phyloP scores from a whole-genome alignment of 2,888 invertebrate species.

The Disparrhopalites patrizii region DNA sequence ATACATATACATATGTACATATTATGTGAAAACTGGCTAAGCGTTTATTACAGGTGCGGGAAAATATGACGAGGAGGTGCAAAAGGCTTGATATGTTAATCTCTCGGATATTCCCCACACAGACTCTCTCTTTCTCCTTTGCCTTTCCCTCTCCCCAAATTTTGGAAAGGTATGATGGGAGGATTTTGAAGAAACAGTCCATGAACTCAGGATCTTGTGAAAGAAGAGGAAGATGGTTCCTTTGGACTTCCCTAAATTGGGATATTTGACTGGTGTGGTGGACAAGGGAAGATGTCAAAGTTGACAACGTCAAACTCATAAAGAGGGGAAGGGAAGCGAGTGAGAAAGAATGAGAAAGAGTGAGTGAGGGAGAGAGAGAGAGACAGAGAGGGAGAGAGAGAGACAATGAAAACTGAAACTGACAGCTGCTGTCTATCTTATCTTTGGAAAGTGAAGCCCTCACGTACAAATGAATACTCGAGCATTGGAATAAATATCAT shows the following conservation, averaged over 20 bases:
- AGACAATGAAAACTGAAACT: conserved; percentile 24
- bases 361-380: too few species aligned
- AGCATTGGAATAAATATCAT: conserved; percentile 3
- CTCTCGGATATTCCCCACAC: too few species aligned
- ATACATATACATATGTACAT: background rate
- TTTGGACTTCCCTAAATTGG: conserved; percentile 20
- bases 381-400: too few species aligned
- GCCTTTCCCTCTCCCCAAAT: too few species aligned
- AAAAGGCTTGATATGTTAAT: conserved; percentile 2
- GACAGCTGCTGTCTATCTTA: conserved; percentile 31
- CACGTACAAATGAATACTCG: conserved; percentile 10
- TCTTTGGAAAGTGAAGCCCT: conserved; percentile 15
- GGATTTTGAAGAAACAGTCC: background rate
- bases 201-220: background rate
- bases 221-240: background rate
- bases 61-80: too few species aligned
- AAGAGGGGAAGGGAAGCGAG: too few species aligned
- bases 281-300: conserved; percentile 31
- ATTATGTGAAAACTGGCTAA: too few species aligned
- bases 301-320: conserved; percentile 25
- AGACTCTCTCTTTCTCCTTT: too few species aligned
- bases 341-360: too few species aligned
- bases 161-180: too few species aligned
- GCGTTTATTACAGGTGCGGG: too few species aligned
- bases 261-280: conserved; percentile 24